These are phyloP conservation scores for Anguilla japonica DNA, from an alignment of 2,113 vertebrate genomes.

Conservation along the genomic window DNA sequence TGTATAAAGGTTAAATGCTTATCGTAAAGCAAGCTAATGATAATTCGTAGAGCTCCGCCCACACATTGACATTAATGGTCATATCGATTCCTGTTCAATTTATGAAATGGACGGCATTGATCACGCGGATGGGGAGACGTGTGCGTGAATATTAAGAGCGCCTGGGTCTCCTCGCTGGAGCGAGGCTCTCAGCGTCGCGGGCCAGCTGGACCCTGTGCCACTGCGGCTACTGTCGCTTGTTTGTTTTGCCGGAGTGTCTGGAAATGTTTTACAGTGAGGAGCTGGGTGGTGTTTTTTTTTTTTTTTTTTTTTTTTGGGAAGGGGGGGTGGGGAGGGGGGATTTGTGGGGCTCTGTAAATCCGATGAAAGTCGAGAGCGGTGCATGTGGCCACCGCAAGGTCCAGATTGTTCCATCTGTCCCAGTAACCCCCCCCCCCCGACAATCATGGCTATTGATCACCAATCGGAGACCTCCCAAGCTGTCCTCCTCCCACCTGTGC, in stretches of 20 bases:
- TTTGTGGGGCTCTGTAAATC: slow-evolving; percentile 27
- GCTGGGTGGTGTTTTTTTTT: slow-evolving; percentile 22
- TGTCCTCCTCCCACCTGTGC: slow-evolving; percentile 38
- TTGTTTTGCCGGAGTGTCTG: slow-evolving; percentile 2
- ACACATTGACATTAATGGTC: not conserved
- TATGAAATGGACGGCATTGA: not conserved
- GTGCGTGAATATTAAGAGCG: not conserved
- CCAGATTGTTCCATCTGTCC: slow-evolving; percentile 45
- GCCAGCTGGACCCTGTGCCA: not conserved
- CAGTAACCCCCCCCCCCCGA: slow-evolving; percentile 19
- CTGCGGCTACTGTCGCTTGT: not conserved
- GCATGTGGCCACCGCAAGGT: slow-evolving; percentile 18
- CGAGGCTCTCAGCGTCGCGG: not conserved
- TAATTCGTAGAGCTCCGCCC: not conserved
- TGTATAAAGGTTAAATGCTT: not conserved
- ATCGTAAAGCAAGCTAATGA: not conserved
- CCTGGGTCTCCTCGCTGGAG: not conserved
- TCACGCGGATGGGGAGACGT: not conserved
- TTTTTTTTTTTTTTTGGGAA: no score
- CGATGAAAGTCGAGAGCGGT: slow-evolving; percentile 27
- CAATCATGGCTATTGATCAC: slow-evolving; percentile 45
- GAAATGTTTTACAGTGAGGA: not conserved
- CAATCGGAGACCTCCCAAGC: slow-evolving; percentile 32
- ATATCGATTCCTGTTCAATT: not conserved
- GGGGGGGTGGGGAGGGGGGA: slow-evolving; percentile 21